phyloP scores from a whole-genome alignment of 2,113 vertebrate species.

The Fulmarus glacialis region DNA sequence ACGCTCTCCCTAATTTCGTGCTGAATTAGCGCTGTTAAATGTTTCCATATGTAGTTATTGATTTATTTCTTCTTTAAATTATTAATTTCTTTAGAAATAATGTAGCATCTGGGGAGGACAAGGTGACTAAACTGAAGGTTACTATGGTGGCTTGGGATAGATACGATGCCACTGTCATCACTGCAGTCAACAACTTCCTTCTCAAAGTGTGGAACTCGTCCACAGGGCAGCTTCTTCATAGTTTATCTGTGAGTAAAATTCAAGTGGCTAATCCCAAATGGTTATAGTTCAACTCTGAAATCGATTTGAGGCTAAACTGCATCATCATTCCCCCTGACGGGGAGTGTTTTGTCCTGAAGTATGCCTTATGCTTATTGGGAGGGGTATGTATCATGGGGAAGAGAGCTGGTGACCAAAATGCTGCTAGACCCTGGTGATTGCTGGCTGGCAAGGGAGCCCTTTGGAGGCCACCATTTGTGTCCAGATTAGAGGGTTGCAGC shows the following conservation, averaged over 20 bases:
- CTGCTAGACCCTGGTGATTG: not conserved
- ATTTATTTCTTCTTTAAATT: not conserved
- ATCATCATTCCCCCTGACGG: fast-evolving
- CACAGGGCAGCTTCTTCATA: slow-evolving; percentile 91
- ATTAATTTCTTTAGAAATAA: slow-evolving; percentile 75
- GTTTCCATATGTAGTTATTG: not conserved
- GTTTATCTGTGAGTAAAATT: slow-evolving; percentile 86
- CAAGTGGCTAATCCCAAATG: not conserved
- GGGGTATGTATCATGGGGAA: not conserved
- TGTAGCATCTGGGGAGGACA: slow-evolving; percentile 85
- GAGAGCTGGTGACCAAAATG: not conserved
- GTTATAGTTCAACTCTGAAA: not conserved
- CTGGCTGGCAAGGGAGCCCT: not conserved
- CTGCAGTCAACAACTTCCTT: slow-evolving; percentile 94
- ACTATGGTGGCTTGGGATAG: slow-evolving; percentile 99
- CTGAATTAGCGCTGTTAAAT: not conserved
- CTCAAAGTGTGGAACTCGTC: slow-evolving; percentile 94
- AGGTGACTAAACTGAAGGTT: slow-evolving; percentile 91
- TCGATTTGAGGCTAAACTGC: not conserved
- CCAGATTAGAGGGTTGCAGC: not conserved
- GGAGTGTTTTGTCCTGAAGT: not conserved
- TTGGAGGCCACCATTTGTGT: not conserved
- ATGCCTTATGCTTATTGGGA: not conserved
- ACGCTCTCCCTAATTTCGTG: not conserved
- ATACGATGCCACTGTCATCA: slow-evolving; percentile 88